Base-by-base conservation (phyloP, 2,888 invertebrate genomes). In the Muschampia plurimacula region DNA sequence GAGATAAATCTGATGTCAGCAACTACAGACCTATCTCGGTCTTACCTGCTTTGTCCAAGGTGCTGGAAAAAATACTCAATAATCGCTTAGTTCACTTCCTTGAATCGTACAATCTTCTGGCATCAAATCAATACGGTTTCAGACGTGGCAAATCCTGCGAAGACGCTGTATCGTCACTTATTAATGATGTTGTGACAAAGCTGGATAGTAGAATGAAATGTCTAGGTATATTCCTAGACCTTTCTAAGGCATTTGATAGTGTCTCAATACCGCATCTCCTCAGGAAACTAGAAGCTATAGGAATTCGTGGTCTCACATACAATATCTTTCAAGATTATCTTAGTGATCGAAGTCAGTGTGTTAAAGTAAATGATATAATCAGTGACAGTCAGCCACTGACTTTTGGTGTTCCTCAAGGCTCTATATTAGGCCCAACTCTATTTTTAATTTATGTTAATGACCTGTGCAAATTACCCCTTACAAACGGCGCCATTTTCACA, bases 381-480 rank as follows among this genome's bases (percentile, higher is more conserved):
- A 55, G 55, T 55, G n/a, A 55, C n/a, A 5, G n/a, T 52, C n/a
- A 52, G 5, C n/a, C n/a, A 6, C 52, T 52, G n/a, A n/a, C n/a
- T 7, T 52, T 15, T 8, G 52, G 52, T 15, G 52, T 52, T 5
- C 52, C 52, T 2, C 52, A 52, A 8, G 52, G 52, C 8, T 15
- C 15, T 52, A 52, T 52, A 15, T 15, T 52, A 15, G 52, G 52
- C 6, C 15, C 52, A 8, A 52, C 52, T 13, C 13, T 52, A 15
- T 52, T 52, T 15, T n/a, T 15, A 52, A 55, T 55, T 22, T 55
- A 55, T 55, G 9, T 55, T 55, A 55, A 55, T 55, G 22, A 55
- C 8, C 9, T 55, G 0, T 55, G 55, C 22, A 55, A 55, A 55
- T 10, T 55, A 9, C 22, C 55, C 3, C 55, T 55, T 15, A 22